Base-by-base conservation (phyloP, 2,888 invertebrate species). In the Crocallis elinguaria region DNA sequence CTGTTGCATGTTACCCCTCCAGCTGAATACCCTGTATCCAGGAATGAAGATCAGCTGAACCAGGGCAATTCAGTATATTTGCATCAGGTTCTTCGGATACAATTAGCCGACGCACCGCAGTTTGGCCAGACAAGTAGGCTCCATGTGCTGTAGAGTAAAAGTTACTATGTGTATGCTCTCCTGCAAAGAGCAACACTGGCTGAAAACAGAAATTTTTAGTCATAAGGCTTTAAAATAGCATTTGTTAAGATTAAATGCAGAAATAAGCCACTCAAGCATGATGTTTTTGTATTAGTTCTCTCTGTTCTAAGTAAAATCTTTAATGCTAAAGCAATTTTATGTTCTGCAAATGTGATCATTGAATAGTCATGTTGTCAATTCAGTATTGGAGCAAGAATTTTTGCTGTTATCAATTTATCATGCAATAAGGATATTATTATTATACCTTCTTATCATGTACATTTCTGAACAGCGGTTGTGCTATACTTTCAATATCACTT, bases 81-180 rank as follows among this genome's bases (percentile, higher is more conserved):
- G 94, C 94, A 61, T 93, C 85, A 33, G 93, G 92, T 54, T 94
- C 93, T 41, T 95, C 94, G 12, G 93, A 85, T 9, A 92, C 92
- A 41, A 96, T 78, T 36, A 97, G 79, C 43, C 94, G 92, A 79
- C 96, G 95, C 32, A 97, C 96, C 27, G 96, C 96, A 12, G 94
- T 94, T 67, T 96, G 93, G 0, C 98, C 98, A 38, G 96, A 96
- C 46, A 98, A 88, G 77, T 96, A 97, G 27, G 98, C 98, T 38
- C 98, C 98, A 80, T 98, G 98, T 25, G 97, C 98, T 1, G 98
- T 98, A 39, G 98, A 98, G 86, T 98, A 98, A 84, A 97, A 98
- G 80, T 94, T 96, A 77, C 96, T 95, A 92, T 98, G 98, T 33
- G 98, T 98, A 73, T 98, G 98, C 91, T 98, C 98, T 55, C 98